Evolutionary conservation across 2,113 vertebrate genomes (phyloP).

Genomic region (Gavialis gangeticus): DNA sequence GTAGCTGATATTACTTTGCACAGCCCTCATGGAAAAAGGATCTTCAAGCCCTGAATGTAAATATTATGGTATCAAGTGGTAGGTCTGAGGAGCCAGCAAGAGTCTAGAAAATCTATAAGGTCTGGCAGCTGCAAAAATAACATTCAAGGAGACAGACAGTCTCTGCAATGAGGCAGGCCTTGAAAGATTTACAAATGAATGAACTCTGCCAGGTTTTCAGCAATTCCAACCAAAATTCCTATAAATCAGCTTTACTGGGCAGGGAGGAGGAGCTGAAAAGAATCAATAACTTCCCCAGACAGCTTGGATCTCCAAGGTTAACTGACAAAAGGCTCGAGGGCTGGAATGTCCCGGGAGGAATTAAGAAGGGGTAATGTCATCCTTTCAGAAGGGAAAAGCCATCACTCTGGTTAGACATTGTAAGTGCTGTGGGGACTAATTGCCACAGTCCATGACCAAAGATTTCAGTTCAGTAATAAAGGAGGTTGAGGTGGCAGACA

Average conservation of each 20-base stretch:
- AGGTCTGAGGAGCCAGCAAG: slow-evolving; percentile 55
- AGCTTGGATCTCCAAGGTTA: slow-evolving; percentile 34
- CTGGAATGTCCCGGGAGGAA: slow-evolving; percentile 25
- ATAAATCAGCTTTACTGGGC: slow-evolving; percentile 34
- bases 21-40: neutral
- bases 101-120: slow-evolving; percentile 43
- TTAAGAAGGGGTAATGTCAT: neutral
- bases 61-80: slow-evolving; percentile 9
- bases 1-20: neutral
- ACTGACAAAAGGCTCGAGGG: slow-evolving; percentile 39
- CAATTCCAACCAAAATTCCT: slow-evolving; percentile 35
- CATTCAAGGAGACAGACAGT: slow-evolving; percentile 32
- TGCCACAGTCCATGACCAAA: neutral
- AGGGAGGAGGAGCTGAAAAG: neutral
- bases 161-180: slow-evolving; percentile 5
- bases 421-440: slow-evolving; percentile 30
- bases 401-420: rapidly evolving
- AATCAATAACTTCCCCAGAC: slow-evolving; percentile 49
- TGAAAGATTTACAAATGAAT: slow-evolving; percentile 28
- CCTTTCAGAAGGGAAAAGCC: slow-evolving; percentile 6
- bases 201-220: slow-evolving; percentile 26
- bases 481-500: slow-evolving; percentile 32
- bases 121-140: slow-evolving; percentile 47
- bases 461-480: neutral
- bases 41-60: neutral